Conservation (phyloP, 2,888 invertebrate genomes). For the Epistrophe eligans region DNA sequence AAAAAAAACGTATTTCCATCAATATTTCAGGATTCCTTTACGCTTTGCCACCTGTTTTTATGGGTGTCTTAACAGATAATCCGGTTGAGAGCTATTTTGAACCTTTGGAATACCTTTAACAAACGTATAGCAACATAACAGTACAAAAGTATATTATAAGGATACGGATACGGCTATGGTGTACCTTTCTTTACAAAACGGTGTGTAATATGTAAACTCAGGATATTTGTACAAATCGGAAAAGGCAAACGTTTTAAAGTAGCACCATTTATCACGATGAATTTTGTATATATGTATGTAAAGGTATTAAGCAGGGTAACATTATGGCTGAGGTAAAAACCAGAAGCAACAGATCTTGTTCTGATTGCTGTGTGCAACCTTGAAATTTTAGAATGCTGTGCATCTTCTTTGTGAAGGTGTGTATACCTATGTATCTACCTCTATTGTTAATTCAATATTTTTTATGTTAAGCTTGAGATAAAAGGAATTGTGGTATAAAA, state of each 20-base stretch:
- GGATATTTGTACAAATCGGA: constrained; percentile 58
- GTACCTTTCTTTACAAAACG: constrained; percentile 34
- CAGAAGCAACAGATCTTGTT: constrained; percentile 66
- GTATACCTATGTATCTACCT: neutral
- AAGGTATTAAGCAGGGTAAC: neutral
- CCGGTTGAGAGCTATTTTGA: constrained; percentile 49
- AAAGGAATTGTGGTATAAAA: neutral
- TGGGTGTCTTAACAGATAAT: constrained; percentile 73
- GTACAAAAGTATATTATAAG: neutral
- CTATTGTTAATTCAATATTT: constrained; percentile 35
- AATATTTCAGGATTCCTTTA: constrained; percentile 71
- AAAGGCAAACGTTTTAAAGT: constrained; percentile 72
- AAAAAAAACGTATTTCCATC: constrained; percentile 65
- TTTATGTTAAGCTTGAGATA: constrained; percentile 7
- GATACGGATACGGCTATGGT: neutral
- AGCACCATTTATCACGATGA: constrained; percentile 66
- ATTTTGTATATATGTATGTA: constrained; percentile 2
- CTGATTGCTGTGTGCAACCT: constrained; percentile 54
- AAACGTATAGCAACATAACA: constrained; percentile 12
- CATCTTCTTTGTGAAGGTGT: neutral
- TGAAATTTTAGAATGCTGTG: constrained; percentile 37
- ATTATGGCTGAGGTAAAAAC: constrained; percentile 23
- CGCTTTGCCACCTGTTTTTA: constrained; percentile 74
- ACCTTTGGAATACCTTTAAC: constrained; percentile 2
- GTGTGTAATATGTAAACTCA: constrained; percentile 50